phyloP scores from a whole-genome alignment of 1,140 invertebrate species.

The Drosophila hydei region DNA sequence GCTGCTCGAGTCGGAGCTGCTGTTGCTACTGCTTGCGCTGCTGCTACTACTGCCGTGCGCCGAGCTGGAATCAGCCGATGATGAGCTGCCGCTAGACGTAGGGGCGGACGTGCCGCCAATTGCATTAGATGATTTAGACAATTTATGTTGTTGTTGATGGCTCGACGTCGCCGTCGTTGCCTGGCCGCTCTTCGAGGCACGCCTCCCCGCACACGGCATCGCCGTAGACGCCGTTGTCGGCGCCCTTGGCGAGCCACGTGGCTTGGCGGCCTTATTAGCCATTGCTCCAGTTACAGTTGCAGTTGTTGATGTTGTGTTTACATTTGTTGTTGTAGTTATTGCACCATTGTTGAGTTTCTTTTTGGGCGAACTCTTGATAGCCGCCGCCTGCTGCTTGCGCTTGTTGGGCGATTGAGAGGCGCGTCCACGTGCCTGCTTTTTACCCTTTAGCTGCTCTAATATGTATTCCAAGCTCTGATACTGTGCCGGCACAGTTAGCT shows the following conservation, averaged over 20 bases:
- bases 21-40: constrained; percentile 55
- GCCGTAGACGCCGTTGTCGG: constrained; percentile 49
- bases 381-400: constrained; percentile 48
- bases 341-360: constrained; percentile 80
- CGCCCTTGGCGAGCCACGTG: constrained; percentile 43
- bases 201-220: constrained; percentile 68
- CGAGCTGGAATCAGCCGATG: constrained; percentile 78
- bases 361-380: constrained; percentile 59
- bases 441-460: constrained; percentile 74
- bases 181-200: constrained; percentile 72
- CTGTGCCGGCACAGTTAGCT: constrained; percentile 75
- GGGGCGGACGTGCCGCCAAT: constrained; percentile 57
- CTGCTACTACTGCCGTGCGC: constrained; percentile 40
- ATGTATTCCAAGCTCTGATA: constrained; percentile 77
- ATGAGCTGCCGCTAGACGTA: constrained; percentile 75
- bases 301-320: constrained; percentile 44
- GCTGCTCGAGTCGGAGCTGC: constrained; percentile 3
- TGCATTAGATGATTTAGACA: constrained; percentile 28
- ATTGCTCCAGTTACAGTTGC: constrained; percentile 43
- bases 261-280: constrained; percentile 49
- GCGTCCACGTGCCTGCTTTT: constrained; percentile 59
- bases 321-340: constrained; percentile 55
- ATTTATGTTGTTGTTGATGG: constrained; percentile 58
- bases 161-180: constrained; percentile 67
- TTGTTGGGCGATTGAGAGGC: constrained; percentile 76